Base-by-base conservation (phyloP, 2,113 vertebrate species). In the Hippoglossus stenolepis region DNA sequence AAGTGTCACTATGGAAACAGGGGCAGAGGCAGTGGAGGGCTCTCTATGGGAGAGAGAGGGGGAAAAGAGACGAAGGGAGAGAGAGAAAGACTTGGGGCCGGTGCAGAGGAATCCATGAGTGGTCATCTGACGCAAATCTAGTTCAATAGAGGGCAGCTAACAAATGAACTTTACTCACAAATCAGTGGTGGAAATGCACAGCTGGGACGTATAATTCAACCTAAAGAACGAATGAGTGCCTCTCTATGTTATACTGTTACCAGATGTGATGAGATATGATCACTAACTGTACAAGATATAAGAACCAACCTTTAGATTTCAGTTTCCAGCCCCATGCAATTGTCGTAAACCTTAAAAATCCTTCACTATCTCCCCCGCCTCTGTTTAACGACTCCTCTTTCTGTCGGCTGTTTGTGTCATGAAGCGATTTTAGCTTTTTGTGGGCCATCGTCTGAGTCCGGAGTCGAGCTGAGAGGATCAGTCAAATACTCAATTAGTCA, bases 1-100 rank as follows among this genome's bases (percentile, higher is more conserved):
- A 90, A 91, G 91, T 91, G 93, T 94, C 93, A 93, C 93, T 93
- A 94, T 94, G 93, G 93, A 91, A 94, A 94, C 93, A 89, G 31
- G 31, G 31, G 31, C 31, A 31, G 31, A 31, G 79, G 90, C 89
- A 93, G 87, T n/a, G 61, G 79, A 88, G 82, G 76, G 85, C 38
- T 90, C 72, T 88, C 73, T 77, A 35, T 86, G 67, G 57, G 70
- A 76, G 77, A 65, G 72, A 70, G 7, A 65, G 73, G 77, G 57
- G 7, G 35, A 14, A 23, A 24, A 63, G 77, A 61, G 17, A 62
- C 51, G 24, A 6, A 4, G 61, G 63, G 61, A 31, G 9, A 51
- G 23, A 70, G 20, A 35, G 51, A 54, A 18, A 28, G 68, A 63
- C 79, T 31, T 43, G 85, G 72, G 85, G 72, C 47, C 68, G 11